These are phyloP conservation scores for Chaunax sp. DNA, from an alignment of 2,797 vertebrate species.

Conservation along the genomic window DNA sequence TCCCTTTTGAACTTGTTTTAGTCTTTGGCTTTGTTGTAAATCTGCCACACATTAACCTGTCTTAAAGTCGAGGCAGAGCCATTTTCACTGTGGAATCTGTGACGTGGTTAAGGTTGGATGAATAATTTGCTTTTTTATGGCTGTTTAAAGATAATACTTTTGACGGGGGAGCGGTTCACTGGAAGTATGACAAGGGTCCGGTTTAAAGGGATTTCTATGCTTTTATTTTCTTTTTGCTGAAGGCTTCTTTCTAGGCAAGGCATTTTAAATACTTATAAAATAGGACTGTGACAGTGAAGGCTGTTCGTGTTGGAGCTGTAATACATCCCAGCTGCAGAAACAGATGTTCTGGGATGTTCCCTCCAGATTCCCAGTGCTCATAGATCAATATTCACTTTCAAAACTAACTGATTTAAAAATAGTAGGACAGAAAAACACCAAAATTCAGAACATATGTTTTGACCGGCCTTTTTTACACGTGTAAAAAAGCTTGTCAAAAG, in stretches of 20 bases:
- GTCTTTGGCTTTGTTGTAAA: conserved; percentile 14
- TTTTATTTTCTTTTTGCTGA: too few species aligned
- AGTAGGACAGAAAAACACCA: conserved; percentile 3
- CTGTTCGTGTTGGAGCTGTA: conserved; percentile 1
- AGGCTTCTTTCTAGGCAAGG: too few species aligned
- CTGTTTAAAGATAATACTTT: conserved; percentile 48
- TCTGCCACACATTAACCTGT: neutral
- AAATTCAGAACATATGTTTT: neutral
- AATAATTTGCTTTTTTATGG: conserved; percentile 42
- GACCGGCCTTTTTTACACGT: too few species aligned
- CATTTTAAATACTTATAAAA: too few species aligned
- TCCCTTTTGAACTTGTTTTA: neutral
- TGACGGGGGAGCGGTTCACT: conserved; percentile 1
- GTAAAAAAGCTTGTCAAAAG: neutral
- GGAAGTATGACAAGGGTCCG: conserved; percentile 30
- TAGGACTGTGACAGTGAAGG: neutral
- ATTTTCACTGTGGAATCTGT: conserved; percentile 27
- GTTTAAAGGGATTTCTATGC: conserved; percentile 26
- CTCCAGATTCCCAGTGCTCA: conserved; percentile 13
- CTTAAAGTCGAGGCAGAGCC: conserved; percentile 30
- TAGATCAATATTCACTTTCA: conserved; percentile 14
- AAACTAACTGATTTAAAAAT: conserved; percentile 12
- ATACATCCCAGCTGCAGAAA: conserved; percentile 4
- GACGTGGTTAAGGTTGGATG: conserved; percentile 41
- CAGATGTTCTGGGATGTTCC: neutral